phyloP scores from a whole-genome alignment of 2,888 invertebrate genomes.

The Limnephilus marmoratus region DNA sequence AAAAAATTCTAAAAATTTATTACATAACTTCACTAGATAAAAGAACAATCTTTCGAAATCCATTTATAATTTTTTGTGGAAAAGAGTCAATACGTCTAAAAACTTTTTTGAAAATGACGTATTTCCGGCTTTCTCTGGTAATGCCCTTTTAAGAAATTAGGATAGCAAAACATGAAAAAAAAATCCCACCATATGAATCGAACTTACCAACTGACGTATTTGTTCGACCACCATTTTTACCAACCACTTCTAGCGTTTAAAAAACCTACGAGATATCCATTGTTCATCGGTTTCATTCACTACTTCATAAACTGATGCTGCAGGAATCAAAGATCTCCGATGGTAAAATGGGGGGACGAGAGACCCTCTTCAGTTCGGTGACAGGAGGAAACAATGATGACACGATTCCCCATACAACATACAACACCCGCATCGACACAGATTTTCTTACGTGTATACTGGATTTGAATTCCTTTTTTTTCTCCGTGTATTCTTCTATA shows the following conservation, averaged over 20 bases:
- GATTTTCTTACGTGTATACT: constrained; percentile 24
- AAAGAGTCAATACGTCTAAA: too few species aligned
- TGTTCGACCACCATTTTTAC: not conserved
- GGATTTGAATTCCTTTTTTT: not conserved
- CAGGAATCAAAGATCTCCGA: constrained; percentile 34
- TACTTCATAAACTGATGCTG: constrained; percentile 38
- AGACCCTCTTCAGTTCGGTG: constrained; percentile 64
- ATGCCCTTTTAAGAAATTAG: too few species aligned
- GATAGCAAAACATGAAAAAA: not conserved
- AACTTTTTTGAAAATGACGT: too few species aligned
- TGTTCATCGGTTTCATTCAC: constrained; percentile 55
- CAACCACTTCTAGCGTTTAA: not conserved
- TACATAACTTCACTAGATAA: too few species aligned
- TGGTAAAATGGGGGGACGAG: not conserved
- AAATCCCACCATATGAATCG: not conserved
- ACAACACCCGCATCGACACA: constrained; percentile 51
- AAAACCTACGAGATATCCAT: constrained; percentile 31
- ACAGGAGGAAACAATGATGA: constrained; percentile 64
- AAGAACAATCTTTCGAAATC: too few species aligned
- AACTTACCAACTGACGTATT: not conserved
- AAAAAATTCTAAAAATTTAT: too few species aligned
- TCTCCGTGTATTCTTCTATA: not conserved
- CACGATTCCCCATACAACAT: constrained; percentile 56
- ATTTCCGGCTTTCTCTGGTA: too few species aligned
- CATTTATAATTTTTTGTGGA: too few species aligned